Base-by-base conservation (phyloP, 1,140 invertebrate genomes). In the Meteorus sp. region DNA sequence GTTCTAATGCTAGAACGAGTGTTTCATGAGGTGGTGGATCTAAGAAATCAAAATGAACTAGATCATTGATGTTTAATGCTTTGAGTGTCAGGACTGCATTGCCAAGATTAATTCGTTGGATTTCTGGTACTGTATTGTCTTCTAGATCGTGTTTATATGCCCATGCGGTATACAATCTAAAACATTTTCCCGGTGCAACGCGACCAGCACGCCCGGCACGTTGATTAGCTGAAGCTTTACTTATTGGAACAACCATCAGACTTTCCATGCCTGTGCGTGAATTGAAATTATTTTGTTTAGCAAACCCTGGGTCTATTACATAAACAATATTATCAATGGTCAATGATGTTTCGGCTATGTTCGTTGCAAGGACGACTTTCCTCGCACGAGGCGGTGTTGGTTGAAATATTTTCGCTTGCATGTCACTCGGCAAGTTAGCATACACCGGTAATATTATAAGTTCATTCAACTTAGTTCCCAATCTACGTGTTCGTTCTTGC, bases 281-380 rank as follows among this genome's bases (percentile, higher is more conserved):
- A 84, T 99, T 99, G 72, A 98, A 99, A 78, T 97, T 97, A 75
- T 99, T 99, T 81, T 99, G 96, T 77, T 99, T 99, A 39, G 94
- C 95, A 81, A 98, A 99, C 1, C 97, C 98, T 13, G 97, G 95
- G 85, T 99, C 98, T 65, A 99, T 98, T 0, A 99, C 98, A 82
- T 97, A 99, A 47, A 95, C 92, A 62, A 99, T 99, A 67, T 98
- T 98, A 75, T 99, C 97, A 65, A 99, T 99, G 1, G 98, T 99
- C 7, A 99, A 81, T 3, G 97, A 99, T 15, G 98, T 99, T 82
- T 99, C 97, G 1, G 98, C 98, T 73, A 99, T 99, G 75, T 99
- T 99, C 17, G 98, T 99, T 1, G 97, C 97, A 17, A 99, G 79
- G 13, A 99, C 89, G 20, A 98, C 92, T 88, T 96, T 99, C 67